These are phyloP conservation scores for Hormaphis cornu DNA, from an alignment of 1,140 invertebrate species.

Conservation along the genomic window DNA sequence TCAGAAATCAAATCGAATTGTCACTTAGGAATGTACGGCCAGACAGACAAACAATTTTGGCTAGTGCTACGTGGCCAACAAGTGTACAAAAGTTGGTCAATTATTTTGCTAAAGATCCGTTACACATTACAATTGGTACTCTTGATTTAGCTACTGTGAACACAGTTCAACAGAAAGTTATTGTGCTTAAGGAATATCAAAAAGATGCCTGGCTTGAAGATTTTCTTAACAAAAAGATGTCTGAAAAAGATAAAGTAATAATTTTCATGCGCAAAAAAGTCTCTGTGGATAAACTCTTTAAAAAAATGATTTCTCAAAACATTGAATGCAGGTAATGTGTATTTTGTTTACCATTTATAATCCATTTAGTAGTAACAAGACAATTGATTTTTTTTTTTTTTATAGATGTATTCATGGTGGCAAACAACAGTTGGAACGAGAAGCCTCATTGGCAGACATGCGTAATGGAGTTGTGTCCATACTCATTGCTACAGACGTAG, in stretches of 20 bases:
- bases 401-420: conserved; percentile 69
- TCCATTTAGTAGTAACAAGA: neutral
- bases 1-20: conserved; percentile 77
- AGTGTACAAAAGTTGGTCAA: conserved; percentile 70
- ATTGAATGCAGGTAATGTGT: neutral
- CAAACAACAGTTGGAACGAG: conserved; percentile 73
- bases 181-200: conserved; percentile 62
- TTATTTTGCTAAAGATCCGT: conserved; percentile 75
- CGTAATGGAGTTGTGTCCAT: conserved; percentile 63
- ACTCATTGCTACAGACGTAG: conserved; percentile 87
- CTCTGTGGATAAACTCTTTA: neutral
- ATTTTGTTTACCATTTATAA: neutral
- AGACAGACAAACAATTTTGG: conserved; percentile 77
- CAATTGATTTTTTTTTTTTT: neutral
- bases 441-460: conserved; percentile 73
- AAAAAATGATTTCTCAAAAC: neutral
- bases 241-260: neutral
- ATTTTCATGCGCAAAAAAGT: conserved; percentile 1
- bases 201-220: conserved; percentile 48
- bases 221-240: neutral
- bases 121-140: conserved; percentile 79
- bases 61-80: conserved; percentile 80
- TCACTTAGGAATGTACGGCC: conserved; percentile 64
- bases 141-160: conserved; percentile 77
- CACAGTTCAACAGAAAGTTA: conserved; percentile 64